phyloP scores from a whole-genome alignment of 2,888 invertebrate species.

The Eupithecia vulgata region DNA sequence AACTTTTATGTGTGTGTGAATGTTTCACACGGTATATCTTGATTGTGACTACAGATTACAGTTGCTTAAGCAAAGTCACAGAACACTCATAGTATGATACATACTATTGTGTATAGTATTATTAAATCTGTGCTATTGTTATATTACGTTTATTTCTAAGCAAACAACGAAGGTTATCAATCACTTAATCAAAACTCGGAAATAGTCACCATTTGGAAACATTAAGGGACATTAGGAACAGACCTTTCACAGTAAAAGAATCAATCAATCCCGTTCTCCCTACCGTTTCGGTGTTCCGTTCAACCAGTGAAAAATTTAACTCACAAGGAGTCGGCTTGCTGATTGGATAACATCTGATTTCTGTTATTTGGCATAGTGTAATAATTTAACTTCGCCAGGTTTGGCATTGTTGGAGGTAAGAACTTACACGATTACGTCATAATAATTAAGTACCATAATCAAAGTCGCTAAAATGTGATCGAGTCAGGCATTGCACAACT shows the following conservation, averaged over 20 bases:
- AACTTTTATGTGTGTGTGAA: too few relatives aligned
- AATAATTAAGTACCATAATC: not conserved
- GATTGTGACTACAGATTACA: not conserved
- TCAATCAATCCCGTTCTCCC: constrained; percentile 1
- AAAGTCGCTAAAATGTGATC: not conserved
- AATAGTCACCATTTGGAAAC: constrained; percentile 64
- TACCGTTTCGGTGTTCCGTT: not conserved
- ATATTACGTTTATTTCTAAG: not conserved
- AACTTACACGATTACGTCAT: not conserved
- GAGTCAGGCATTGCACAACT: not conserved
- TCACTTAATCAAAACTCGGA: constrained; percentile 55
- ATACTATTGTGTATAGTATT: too few relatives aligned
- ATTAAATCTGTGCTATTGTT: too few relatives aligned
- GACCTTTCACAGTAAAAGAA: constrained; percentile 26
- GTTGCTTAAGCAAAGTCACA: not conserved
- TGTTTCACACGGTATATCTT: too few relatives aligned
- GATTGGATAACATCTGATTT: not conserved
- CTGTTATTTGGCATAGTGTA: not conserved
- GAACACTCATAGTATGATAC: not conserved
- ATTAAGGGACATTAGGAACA: constrained; percentile 57
- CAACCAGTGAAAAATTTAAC: not conserved
- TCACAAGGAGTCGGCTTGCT: not conserved
- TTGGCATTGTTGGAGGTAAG: not conserved
- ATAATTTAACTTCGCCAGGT: not conserved
- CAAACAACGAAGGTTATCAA: constrained; percentile 33